These are phyloP conservation scores for Otis tarda DNA, from an alignment of 2,113 vertebrate genomes.

Conservation along the genomic window DNA sequence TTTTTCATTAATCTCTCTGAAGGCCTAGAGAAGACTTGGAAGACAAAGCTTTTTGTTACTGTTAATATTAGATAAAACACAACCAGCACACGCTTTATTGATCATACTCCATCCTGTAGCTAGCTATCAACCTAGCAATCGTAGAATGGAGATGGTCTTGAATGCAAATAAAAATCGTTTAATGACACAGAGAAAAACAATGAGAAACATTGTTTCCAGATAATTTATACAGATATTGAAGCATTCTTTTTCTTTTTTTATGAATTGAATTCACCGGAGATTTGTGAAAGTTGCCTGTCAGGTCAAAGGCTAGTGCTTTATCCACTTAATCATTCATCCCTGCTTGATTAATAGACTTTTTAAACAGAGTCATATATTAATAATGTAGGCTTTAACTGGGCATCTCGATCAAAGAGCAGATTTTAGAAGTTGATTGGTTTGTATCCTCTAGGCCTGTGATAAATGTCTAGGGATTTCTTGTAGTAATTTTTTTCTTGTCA, in stretches of 20 bases:
- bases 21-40: neutral
- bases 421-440: slow-evolving; percentile 73
- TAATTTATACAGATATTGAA: neutral
- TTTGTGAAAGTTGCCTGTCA: slow-evolving; percentile 45
- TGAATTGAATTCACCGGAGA: slow-evolving; percentile 32
- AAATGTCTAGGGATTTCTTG: slow-evolving; percentile 70
- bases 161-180: slow-evolving; percentile 17
- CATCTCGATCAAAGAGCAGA: slow-evolving; percentile 66
- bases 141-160: neutral
- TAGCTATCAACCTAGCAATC: neutral
- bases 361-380: slow-evolving; percentile 74
- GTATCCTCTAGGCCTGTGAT: slow-evolving; percentile 69
- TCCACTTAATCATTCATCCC: slow-evolving; percentile 69
- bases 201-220: slow-evolving; percentile 16
- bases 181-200: slow-evolving; percentile 13
- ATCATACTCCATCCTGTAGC: neutral
- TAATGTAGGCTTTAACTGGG: slow-evolving; percentile 72
- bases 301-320: slow-evolving; percentile 67
- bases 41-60: neutral
- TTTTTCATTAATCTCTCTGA: neutral
- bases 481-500: slow-evolving; percentile 55
- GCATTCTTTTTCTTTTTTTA: neutral
- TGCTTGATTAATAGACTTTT: slow-evolving; percentile 75
- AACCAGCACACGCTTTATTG: neutral
- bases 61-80: neutral